Evolutionary conservation across 2,797 vertebrate species (phyloP), one percentile per base, ranked within the genome.

Genomic region (Xyrichtys novacula): DNA sequence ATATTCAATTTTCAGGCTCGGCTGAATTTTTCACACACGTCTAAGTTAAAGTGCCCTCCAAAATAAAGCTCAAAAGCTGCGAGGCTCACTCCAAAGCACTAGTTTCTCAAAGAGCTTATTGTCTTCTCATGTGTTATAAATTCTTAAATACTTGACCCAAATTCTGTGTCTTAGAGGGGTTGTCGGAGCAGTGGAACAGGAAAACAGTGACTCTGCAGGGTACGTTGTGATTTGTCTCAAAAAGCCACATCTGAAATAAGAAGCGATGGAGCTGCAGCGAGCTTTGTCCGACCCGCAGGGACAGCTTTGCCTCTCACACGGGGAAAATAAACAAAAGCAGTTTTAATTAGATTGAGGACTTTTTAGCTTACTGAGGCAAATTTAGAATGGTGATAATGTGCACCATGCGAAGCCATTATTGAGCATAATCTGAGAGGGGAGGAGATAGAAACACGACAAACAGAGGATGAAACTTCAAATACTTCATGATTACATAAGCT

Each of bases 141-240:
- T 85, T 8, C 78, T 89, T 89, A 70, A 87, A 85, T 22, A 63
- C 14, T 29, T 89, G 88, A 76, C 82, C 88, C 74, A 88, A 80
- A 86, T 88, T 90, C 48, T 57, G 23, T n/a, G 55, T 75, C 65
- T 85, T 46, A 43, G 47, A 40, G 34, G 39, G 61, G 39, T 69
- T 81, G 73, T 26, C 50, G 47, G 72, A 74, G 68, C 60, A 68
- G 6, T 57, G 64, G 53, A 72, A 77, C 53, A 44, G 65, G 66
- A 69, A 40, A 83, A 65, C 34, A 48, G 66, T 80, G 81, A 86
- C 71, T 39, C 56, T 34, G 84, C 85, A 78, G 52, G 77, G 74
- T 38, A 23, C 69, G 28, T 40, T 43, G 40, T 32, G 39, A 65
- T 74, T 65, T 44, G 52, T 62, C 32, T 49, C 28, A 59, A 78